A percentile compares a stretch with the other conserved stretches of the same genome.
Conservation (phyloP, 2,113 vertebrate genomes). For the Phycodurus eques region DNA sequence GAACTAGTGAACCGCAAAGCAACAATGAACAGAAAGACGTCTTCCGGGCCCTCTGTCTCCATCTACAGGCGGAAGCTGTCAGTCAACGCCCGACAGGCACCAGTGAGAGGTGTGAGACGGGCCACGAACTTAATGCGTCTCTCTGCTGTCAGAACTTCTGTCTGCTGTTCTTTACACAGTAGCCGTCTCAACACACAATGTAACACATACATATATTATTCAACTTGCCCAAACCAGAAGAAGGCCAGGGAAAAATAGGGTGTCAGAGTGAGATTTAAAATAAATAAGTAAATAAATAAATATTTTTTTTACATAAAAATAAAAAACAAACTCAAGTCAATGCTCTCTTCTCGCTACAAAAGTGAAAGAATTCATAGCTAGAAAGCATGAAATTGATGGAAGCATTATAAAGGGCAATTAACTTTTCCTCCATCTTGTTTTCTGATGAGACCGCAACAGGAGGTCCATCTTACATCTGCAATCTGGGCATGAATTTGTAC, state of each 20-base stretch:
- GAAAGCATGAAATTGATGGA: neutral
- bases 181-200: slow-evolving; percentile 9
- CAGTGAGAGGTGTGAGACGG: neutral
- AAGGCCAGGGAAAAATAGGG: neutral
- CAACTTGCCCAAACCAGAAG: slow-evolving; percentile 6
- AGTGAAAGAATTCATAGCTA: neutral
- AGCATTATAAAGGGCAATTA: neutral
- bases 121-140: slow-evolving; percentile 23
- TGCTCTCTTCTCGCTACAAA: neutral
- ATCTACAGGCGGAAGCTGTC: neutral
- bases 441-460: neutral
- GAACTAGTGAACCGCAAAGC: neutral
- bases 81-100: neutral
- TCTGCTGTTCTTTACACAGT: neutral
- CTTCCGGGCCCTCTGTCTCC: neutral
- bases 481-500: neutral
- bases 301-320: too few relatives aligned
- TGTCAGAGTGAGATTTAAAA: neutral
- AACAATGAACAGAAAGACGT: neutral
- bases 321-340: neutral
- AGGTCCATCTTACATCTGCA: neutral
- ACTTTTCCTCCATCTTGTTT: neutral
- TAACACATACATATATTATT: slow-evolving; percentile 39
- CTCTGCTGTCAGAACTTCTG: slow-evolving; percentile 30
- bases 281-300: too few relatives aligned